These are phyloP conservation scores for Copidosoma floridanum DNA, from an alignment of 1,140 invertebrate genomes.

Conservation along the genomic window DNA sequence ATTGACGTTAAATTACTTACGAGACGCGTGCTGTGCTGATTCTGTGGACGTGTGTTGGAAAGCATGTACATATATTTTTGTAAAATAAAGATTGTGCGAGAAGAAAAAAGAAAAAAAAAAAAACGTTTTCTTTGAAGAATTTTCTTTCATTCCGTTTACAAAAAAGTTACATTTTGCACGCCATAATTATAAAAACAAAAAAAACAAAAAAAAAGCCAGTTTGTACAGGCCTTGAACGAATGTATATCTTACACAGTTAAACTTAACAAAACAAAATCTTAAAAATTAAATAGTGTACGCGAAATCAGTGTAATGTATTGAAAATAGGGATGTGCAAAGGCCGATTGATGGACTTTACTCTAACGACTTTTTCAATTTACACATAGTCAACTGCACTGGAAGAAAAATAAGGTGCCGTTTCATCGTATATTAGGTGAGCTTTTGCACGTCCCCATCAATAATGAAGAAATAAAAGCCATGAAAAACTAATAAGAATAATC, in stretches of 20 bases:
- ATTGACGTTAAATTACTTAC: not conserved
- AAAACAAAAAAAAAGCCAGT: constrained; percentile 16
- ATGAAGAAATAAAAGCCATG: too few relatives aligned
- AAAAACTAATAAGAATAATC: constrained; percentile 7
- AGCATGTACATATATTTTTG: not conserved
- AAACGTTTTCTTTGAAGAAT: too few relatives aligned
- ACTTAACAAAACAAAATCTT: constrained; percentile 24
- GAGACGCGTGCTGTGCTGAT: too few relatives aligned
- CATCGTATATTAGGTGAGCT: too few relatives aligned
- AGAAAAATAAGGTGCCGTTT: not conserved
- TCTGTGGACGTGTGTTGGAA: too few relatives aligned
- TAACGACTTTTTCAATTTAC: too few relatives aligned
- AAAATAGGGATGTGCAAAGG: too few relatives aligned
- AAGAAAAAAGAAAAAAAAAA: not conserved
- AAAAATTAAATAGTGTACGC: too few relatives aligned
- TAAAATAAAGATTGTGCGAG: not conserved
- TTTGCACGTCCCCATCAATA: too few relatives aligned
- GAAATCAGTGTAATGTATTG: too few relatives aligned
- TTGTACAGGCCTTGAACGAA: too few relatives aligned
- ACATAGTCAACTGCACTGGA: not conserved
- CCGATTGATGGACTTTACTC: too few relatives aligned
- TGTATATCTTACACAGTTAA: constrained; percentile 22
- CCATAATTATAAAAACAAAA: constrained; percentile 5
- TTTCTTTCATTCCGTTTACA: constrained; percentile 15
- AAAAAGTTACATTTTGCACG: constrained; percentile 10